Conservation (phyloP, 2,797 vertebrate genomes). For the Anabacerthia variegaticeps region DNA sequence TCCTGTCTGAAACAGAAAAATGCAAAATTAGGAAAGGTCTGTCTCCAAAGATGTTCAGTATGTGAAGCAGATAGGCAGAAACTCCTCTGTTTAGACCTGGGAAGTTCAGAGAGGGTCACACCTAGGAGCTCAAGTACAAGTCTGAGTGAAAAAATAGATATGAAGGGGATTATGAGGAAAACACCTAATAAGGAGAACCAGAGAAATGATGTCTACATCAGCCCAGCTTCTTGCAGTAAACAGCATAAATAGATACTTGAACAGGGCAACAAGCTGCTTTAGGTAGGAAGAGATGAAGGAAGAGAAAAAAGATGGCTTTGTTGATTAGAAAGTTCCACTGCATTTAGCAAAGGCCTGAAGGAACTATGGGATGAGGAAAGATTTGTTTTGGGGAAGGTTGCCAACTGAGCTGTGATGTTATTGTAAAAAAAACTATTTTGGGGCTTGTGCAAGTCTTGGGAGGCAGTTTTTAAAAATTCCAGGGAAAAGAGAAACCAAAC, state of each 20-base stretch:
- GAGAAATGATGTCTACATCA: background rate
- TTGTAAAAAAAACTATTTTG: background rate
- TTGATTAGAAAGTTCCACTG: background rate
- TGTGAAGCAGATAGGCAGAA: background rate
- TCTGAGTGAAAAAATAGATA: background rate
- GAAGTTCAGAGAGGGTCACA: background rate
- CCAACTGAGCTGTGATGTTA: conserved; percentile 23
- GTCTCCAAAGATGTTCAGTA: background rate
- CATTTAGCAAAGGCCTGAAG: background rate
- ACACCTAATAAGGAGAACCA: background rate
- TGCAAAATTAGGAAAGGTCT: background rate
- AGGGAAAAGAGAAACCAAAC: conserved; percentile 27
- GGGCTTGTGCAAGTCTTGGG: background rate
- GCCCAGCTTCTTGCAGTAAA: background rate
- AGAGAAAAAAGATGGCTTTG: background rate
- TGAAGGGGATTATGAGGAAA: background rate
- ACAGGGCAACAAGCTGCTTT: background rate
- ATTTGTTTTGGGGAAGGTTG: background rate
- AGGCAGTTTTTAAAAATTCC: conserved; percentile 12
- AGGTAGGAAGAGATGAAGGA: background rate
- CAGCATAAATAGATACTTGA: background rate
- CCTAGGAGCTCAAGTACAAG: background rate
- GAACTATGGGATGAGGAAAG: conserved; percentile 24
- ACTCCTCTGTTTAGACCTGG: background rate
- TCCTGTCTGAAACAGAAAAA: background rate